Conservation (phyloP, 2,888 invertebrate species). For the Bhutanitis thaidina region DNA sequence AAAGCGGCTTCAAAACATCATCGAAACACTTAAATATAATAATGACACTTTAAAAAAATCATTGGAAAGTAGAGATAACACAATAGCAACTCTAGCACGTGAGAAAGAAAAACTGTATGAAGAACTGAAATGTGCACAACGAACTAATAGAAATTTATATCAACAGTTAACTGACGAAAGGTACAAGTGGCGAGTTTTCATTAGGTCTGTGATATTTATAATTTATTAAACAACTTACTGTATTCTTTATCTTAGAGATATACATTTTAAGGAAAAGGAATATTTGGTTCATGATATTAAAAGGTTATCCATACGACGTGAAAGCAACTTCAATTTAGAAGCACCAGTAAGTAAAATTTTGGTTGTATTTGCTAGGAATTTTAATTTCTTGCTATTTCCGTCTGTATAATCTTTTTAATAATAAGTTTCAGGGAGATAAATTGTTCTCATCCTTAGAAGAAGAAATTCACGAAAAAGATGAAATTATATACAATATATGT, state of each 20-base stretch:
- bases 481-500: slow-evolving; percentile 41
- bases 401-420: background rate
- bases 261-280: slow-evolving; percentile 77
- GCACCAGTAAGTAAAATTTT: slow-evolving; percentile 23
- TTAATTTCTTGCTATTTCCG: background rate
- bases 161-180: slow-evolving; percentile 79
- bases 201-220: background rate
- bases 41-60: slow-evolving; percentile 61
- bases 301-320: slow-evolving; percentile 38
- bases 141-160: slow-evolving; percentile 64
- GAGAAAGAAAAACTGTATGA: slow-evolving; percentile 73
- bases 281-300: slow-evolving; percentile 65
- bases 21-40: slow-evolving; percentile 60
- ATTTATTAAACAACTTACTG: background rate
- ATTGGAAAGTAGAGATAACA: slow-evolving; percentile 64
- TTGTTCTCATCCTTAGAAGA: slow-evolving; percentile 26
- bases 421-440: slow-evolving; percentile 27
- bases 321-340: slow-evolving; percentile 48
- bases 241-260: slow-evolving; percentile 37
- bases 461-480: slow-evolving; percentile 38
- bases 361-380: background rate
- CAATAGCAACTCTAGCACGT: slow-evolving; percentile 62
- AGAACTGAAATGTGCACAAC: slow-evolving; percentile 67
- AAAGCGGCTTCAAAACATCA: slow-evolving; percentile 48
- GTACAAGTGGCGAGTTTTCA: background rate